Evolutionary conservation across 1,140 invertebrate genomes (phyloP), one percentile per base, ranked within the genome.

Genomic region (Sitophilus oryzae): DNA sequence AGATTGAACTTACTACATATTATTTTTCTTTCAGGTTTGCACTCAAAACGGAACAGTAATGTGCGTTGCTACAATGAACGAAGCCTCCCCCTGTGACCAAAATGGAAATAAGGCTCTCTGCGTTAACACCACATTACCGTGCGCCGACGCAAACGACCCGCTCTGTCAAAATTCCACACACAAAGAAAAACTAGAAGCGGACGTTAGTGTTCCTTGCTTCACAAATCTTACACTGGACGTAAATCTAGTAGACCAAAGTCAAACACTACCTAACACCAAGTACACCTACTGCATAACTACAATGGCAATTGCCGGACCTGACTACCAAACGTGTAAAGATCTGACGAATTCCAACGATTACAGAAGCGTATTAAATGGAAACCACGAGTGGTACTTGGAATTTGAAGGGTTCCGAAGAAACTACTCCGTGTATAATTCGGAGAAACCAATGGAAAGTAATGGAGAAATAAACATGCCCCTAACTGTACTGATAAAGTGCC

Each of bases 231-330:
- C 61, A 10, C 34, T 61, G 20, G 59, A 65, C 43, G 49, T 48
- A 5, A 58, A 60, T 35, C 52, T 58, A 6, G 25, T 61, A 25
- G 53, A 60, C 36, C 41, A 62, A 56, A 35, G 37, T 9, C 15
- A 45, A 20, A 57, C 49, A 18, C 34, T 37, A 34, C 60, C 59
- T 21, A 52, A 46, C 16, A 60, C 59, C 19, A 50, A 61, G n/a
- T 60, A 64, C 42, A 54, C 44, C 14, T 65, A 59, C 43, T 65
- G 63, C 44, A 58, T 65, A 11, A 65, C 63, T 9, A 61, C 63
- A 18, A 59, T 63, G 61, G 63, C 63, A 11, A 50, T 63, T 18
- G 61, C 61, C 11, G 63, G 59, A 14, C 61, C 63, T 1, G 58
- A 62, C 19, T 61, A 61, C 20, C 47, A 58, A 15, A 18, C 20